These are phyloP conservation scores for Arenaria interpres DNA, from an alignment of 2,113 vertebrate species.

Conservation along the genomic window DNA sequence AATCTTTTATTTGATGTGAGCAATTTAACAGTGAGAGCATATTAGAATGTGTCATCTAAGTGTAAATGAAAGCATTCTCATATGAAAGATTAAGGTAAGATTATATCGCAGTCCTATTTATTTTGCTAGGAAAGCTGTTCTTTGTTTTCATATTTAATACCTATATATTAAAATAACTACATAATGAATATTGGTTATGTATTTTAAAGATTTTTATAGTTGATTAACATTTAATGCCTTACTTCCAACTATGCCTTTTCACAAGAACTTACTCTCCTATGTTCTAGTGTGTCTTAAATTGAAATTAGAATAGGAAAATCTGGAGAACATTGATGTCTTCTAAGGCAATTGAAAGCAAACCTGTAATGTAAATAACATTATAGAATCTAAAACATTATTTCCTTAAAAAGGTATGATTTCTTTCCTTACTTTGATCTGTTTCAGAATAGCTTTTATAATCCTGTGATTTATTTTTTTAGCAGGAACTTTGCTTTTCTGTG, in stretches of 20 bases:
- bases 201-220: neutral
- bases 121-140: neutral
- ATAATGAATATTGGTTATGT: neutral
- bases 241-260: neutral
- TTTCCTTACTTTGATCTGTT: neutral
- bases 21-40: neutral
- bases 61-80: neutral
- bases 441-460: neutral
- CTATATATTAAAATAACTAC: neutral
- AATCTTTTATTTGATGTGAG: constrained; percentile 3
- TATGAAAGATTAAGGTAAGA: neutral
- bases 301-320: neutral
- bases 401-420: neutral
- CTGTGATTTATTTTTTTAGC: neutral
- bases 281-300: neutral
- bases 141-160: neutral
- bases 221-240: neutral
- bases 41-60: constrained; percentile 1
- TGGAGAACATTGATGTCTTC: neutral
- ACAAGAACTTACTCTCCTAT: neutral
- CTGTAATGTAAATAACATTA: neutral
- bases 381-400: neutral
- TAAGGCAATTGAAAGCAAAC: neutral
- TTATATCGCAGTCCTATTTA: neutral
- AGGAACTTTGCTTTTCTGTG: neutral